Evolutionary conservation across 1,140 invertebrate genomes (phyloP), one percentile per base, ranked within the genome.

Genomic region (Latrodectus geometricus): DNA sequence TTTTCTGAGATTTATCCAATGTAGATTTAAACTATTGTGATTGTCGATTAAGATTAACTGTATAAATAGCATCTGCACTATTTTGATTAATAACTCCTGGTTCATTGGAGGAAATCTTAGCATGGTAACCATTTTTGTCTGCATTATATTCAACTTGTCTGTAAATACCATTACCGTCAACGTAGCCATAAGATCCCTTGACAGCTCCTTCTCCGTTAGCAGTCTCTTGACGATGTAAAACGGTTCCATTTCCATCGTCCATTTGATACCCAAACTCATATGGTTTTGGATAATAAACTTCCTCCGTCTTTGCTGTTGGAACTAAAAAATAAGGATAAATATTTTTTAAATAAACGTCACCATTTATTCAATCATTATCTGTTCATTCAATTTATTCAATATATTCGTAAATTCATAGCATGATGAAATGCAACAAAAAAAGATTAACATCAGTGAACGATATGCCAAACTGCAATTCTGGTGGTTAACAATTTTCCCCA

Each of bases 141-240:
- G 89, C 89, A 20, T 65, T 87, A 77, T 89, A 89, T 54, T 89
- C 86, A 1, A 89, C 89, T 21, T 87, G 66, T 61, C 89, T 56
- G 48, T 76, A 86, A 14, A 83, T 83, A 21, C 89, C 89, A 61
- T 88, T 74, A 15, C 86, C 70, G 72, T 89, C 89, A 12, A 66
- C 50, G 70, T 89, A 89, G 0, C 77, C 82, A 68, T 89, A 89
- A 9, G 50, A 56, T 65, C 89, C 89, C 61, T 88, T 88, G 14
- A 89, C 88, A 65, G 72, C 70, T 21, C 88, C 88, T 49, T 88
- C 77, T 61, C 88, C 88, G 85, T 89, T 88, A n/a, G 80, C 81
- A 49, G 83, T 79, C 35, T 89, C 88, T 68, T 89, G 87, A 8
- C 76, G 83, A 65, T 82, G 80, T 52, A 74, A 70, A 7, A 72